Evolutionary conservation across 2,113 vertebrate genomes (phyloP).

Genomic region (Pituophis catenifer): DNA sequence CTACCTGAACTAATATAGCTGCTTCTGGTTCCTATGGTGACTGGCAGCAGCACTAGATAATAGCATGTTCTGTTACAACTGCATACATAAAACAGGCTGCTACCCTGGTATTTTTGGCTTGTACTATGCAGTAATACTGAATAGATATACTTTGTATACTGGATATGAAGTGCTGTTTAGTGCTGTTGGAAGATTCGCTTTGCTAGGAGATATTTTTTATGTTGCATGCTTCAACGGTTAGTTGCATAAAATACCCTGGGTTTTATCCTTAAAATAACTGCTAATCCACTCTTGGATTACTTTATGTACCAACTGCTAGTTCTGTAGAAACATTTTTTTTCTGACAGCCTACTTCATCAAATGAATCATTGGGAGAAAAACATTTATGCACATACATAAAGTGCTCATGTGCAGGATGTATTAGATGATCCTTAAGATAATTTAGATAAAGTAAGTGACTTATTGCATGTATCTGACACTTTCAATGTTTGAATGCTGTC

Average conservation of each 20-base stretch:
- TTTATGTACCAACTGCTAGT: neutral
- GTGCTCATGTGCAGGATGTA: neutral
- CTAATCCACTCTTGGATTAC: neutral
- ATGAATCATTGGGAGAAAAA: neutral
- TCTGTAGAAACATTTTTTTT: neutral
- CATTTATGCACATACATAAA: neutral
- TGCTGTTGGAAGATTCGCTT: conserved; percentile 7
- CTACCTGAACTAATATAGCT: conserved; percentile 6
- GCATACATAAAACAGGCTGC: neutral
- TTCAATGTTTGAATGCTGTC: neutral
- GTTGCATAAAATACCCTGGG: neutral
- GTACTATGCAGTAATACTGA: neutral
- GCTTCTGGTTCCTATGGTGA: conserved; percentile 18
- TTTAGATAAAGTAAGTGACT: neutral
- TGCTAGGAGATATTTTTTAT: neutral
- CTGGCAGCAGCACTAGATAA: conserved; percentile 20
- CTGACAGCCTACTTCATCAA: neutral
- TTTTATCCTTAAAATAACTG: neutral
- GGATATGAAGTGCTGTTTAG: neutral
- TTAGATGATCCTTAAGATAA: neutral
- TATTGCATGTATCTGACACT: neutral
- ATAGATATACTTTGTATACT: neutral
- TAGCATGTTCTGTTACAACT: conserved; percentile 11
- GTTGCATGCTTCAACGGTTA: neutral
- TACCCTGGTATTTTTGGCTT: conserved; percentile 27